phyloP scores from a whole-genome alignment of 1,140 invertebrate genomes.

The Sitobion miscanthi region DNA sequence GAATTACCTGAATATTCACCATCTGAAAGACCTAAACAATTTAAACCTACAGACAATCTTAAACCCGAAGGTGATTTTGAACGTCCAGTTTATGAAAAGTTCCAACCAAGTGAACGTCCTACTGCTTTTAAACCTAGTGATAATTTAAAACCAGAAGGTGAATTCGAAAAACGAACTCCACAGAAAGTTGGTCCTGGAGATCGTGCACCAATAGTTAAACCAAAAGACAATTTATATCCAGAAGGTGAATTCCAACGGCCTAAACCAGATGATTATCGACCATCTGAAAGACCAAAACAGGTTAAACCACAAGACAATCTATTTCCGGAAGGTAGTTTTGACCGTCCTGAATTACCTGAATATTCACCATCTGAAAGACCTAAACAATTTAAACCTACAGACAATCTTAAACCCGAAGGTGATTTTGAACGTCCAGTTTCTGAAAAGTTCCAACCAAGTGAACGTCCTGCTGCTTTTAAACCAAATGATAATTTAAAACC shows the following conservation, averaged over 20 bases:
- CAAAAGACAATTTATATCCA: slow-evolving; percentile 63
- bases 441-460: slow-evolving; percentile 59
- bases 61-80: slow-evolving; percentile 66
- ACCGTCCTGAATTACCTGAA: slow-evolving; percentile 52
- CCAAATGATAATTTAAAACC: slow-evolving; percentile 67
- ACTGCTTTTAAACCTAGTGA: slow-evolving; percentile 66
- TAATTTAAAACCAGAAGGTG: slow-evolving; percentile 71
- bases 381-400: slow-evolving; percentile 61
- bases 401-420: slow-evolving; percentile 66
- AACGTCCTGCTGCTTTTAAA: slow-evolving; percentile 61
- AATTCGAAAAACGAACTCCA: slow-evolving; percentile 63
- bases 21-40: slow-evolving; percentile 68
- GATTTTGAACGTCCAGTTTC: slow-evolving; percentile 67
- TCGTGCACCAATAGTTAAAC: slow-evolving; percentile 60
- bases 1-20: slow-evolving; percentile 60
- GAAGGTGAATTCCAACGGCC: slow-evolving; percentile 63
- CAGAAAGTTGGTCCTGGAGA: slow-evolving; percentile 61
- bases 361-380: slow-evolving; percentile 65
- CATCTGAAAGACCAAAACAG: not conserved
- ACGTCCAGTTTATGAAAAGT: slow-evolving; percentile 60
- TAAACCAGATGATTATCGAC: not conserved
- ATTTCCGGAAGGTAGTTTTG: not conserved
- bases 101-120: slow-evolving; percentile 61
- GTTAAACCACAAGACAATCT: not conserved
- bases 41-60: slow-evolving; percentile 67